A percentile compares a stretch with the other conserved stretches of the same genome.
These are phyloP conservation scores for Siniperca undulata DNA, from an alignment of 2,797 vertebrate genomes.

Conservation along the genomic window DNA sequence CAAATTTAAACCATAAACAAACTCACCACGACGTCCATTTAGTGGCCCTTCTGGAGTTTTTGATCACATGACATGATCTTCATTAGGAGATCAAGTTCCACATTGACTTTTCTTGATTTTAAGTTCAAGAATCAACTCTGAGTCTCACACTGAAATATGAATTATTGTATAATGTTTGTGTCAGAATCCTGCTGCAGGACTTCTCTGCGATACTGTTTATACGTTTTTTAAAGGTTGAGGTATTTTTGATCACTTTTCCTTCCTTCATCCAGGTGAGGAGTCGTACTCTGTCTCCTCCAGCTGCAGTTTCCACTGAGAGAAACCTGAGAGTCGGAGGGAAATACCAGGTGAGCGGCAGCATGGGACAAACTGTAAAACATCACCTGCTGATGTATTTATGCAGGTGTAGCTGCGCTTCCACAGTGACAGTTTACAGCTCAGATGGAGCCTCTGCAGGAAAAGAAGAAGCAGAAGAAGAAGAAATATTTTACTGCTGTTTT, in stretches of 20 bases:
- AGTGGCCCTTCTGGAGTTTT: no score
- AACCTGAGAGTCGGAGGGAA: constrained; percentile 28
- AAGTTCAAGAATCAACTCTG: no score
- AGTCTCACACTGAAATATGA: no score
- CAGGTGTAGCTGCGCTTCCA: constrained; percentile 8
- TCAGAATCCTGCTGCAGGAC: not conserved
- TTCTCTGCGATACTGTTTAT: not conserved
- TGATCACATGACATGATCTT: no score
- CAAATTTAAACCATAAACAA: no score
- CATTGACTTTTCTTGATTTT: no score
- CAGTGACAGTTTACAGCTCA: constrained; percentile 1
- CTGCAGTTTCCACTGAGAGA: constrained; percentile 6
- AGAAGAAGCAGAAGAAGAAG: not conserved
- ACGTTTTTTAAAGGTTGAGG: not conserved
- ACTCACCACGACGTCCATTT: no score
- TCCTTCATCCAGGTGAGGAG: not conserved
- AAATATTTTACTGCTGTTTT: constrained; percentile 15
- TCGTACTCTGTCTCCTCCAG: constrained; percentile 5
- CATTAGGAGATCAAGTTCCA: no score
- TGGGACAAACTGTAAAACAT: constrained; percentile 20
- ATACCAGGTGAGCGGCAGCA: constrained; percentile 38
- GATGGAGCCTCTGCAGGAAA: constrained; percentile 7
- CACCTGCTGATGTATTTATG: constrained; percentile 45
- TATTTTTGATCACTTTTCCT: constrained; percentile 2
- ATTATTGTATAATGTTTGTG: no score